phyloP scores from a whole-genome alignment of 2,888 invertebrate genomes.

The Oxyscelio sp. region DNA sequence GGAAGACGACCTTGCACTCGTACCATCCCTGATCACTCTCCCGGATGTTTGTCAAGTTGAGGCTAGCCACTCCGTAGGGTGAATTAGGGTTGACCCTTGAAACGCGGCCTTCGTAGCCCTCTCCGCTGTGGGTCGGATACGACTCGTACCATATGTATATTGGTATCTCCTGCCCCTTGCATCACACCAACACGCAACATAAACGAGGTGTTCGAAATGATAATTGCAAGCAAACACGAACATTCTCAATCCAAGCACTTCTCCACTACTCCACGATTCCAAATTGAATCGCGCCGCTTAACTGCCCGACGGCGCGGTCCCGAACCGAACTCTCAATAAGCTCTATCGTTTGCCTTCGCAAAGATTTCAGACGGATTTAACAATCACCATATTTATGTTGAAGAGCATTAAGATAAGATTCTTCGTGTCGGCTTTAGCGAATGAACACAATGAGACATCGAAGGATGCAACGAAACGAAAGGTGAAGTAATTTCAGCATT shows the following conservation, averaged over 20 bases:
- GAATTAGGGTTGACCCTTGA: no score
- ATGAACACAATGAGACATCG: slow-evolving; percentile 66
- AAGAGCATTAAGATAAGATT: slow-evolving; percentile 36
- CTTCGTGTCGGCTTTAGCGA: slow-evolving; percentile 62
- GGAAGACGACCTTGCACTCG: slow-evolving; percentile 98
- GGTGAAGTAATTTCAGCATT: slow-evolving; percentile 57
- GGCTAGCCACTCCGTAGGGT: slow-evolving; percentile 96
- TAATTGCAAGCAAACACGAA: no score
- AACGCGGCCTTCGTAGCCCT: no score
- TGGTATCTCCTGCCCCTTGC: no score
- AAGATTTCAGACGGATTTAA: not conserved
- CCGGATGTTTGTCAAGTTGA: slow-evolving; percentile 97
- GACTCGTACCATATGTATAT: no score
- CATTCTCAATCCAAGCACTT: no score
- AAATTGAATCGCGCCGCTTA: no score
- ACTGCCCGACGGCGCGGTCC: not conserved
- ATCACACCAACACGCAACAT: no score
- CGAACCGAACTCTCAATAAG: not conserved
- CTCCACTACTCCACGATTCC: no score
- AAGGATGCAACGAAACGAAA: slow-evolving; percentile 70
- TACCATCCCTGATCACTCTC: slow-evolving; percentile 99
- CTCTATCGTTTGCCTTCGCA: slow-evolving; percentile 10
- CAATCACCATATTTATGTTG: slow-evolving; percentile 34
- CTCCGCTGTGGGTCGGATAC: no score
- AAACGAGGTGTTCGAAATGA: no score